These are phyloP conservation scores for Picathartes gymnocephalus DNA, from an alignment of 2,113 vertebrate genomes.

Conservation along the genomic window DNA sequence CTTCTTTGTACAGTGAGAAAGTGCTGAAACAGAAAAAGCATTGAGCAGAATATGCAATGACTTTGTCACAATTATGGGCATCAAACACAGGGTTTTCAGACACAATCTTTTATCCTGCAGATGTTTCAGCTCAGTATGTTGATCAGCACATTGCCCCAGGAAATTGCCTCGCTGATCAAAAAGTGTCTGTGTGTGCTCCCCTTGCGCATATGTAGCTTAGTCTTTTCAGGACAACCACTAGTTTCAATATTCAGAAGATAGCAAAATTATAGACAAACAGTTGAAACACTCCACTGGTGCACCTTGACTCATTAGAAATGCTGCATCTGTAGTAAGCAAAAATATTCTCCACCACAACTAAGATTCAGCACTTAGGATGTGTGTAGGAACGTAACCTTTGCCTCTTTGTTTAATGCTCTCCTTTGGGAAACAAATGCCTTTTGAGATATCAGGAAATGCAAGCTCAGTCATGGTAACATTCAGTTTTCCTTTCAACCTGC, in stretches of 20 bases:
- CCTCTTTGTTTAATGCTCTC: not conserved
- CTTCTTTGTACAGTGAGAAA: conserved; percentile 38
- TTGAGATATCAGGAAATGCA: not conserved
- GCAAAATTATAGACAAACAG: not conserved
- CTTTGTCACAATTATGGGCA: conserved; percentile 55
- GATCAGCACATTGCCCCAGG: conserved; percentile 47
- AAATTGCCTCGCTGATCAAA: conserved; percentile 44
- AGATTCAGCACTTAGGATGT: not conserved
- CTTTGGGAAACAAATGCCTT: conserved; percentile 8
- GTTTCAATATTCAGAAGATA: not conserved
- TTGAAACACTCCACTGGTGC: not conserved
- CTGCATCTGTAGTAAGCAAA: not conserved
- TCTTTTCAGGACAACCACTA: not conserved
- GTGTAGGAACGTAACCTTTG: not conserved
- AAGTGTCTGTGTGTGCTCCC: not conserved
- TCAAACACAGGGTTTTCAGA: conserved; percentile 55
- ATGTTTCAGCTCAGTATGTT: conserved; percentile 37
- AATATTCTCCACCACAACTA: not conserved
- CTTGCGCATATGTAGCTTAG: not conserved
- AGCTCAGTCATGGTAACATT: not conserved
- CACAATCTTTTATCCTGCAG: conserved; percentile 48
- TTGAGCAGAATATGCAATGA: conserved; percentile 37
- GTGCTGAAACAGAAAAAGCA: conserved; percentile 48
- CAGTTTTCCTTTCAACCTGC: not conserved
- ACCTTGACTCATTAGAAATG: conserved; percentile 1